Base-by-base conservation (phyloP, 2,113 vertebrate species). In the Heterocephalus glaber region DNA sequence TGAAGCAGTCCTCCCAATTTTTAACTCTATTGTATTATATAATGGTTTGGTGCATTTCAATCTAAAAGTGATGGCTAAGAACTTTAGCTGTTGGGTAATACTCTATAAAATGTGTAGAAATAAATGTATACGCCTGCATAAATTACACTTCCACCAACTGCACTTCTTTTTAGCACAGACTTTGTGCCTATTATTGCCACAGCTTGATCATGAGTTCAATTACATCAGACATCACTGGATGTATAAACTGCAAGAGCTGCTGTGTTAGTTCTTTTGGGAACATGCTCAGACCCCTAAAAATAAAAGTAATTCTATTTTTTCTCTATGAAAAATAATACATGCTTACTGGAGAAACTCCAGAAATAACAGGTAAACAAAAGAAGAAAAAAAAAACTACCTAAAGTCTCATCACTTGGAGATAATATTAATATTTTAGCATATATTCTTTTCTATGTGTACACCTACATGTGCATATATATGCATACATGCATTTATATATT, bases 301-400 rank as follows among this genome's bases (percentile, higher is more conserved):
- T 86, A 83, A 93, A 94, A 84, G 26, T n/a, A 83, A 41, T 68
- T 96, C 54, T 83, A 41, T 80, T 77, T 80, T 94, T 83, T 90
- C 33, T 89, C n/a, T 63, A 49, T 81, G n/a, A 92, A 97, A 93
- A 95, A 91, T 68, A 95, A 92, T 72, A 84, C 26, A 81, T 35
- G 49, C 44, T 95, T 97, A 94, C 3, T 93, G 47, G 79, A 86
- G 72, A 95, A 89, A 82, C 38, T 89, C 86, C 19, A 83, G 72
- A 93, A 89, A 96, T 93, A 35, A 88, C 16, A 89, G 58, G 81
- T 76, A 82, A 79, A 81, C 61, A 68, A 94, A 95, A 63, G 38
- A 94, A 92, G 77, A 95, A 96, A 91, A 94, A 28, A 92, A 89
- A 96, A 96, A 72, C 30, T 3, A 92, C 49, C n/a, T 90, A 68